A percentile compares a stretch with the other conserved stretches of the same genome.
phyloP scores from a whole-genome alignment of 1,140 invertebrate species.

The Ericerus pela region DNA sequence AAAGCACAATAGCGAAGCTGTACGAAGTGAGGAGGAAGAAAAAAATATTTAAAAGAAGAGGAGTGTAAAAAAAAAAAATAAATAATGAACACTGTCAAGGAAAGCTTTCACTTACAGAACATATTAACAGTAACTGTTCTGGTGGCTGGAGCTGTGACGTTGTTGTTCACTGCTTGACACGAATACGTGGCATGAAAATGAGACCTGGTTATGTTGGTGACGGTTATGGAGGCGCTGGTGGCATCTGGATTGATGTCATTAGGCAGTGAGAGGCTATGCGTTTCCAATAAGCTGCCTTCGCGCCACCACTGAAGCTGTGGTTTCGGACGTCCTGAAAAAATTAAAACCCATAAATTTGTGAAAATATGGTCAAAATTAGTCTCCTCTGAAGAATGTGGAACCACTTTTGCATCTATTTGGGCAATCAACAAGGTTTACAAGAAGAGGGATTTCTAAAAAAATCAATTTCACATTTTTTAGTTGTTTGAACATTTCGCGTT shows the following conservation, averaged over 20 bases:
- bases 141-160: conserved; percentile 45
- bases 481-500: too few relatives aligned
- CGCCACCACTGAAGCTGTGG: conserved; percentile 75
- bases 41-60: too few relatives aligned
- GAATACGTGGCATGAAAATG: conserved; percentile 66
- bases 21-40: too few relatives aligned
- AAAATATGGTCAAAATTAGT: too few relatives aligned
- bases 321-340: conserved; percentile 56
- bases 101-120: conserved; percentile 44
- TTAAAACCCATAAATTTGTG: too few relatives aligned
- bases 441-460: background rate
- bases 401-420: too few relatives aligned
- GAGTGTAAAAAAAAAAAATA: too few relatives aligned
- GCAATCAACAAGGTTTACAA: too few relatives aligned
- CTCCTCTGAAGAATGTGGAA: too few relatives aligned
- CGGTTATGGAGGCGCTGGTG: conserved; percentile 37
- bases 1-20: too few relatives aligned
- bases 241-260: conserved; percentile 29
- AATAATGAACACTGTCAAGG: too few relatives aligned
- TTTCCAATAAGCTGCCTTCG: conserved; percentile 51
- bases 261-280: conserved; percentile 37
- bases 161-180: conserved; percentile 70
- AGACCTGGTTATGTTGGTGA: conserved; percentile 42
- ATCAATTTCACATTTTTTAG: background rate
- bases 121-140: conserved; percentile 46